Base-by-base conservation (phyloP, 2,888 invertebrate genomes). In the Keiferia lycopersicella region DNA sequence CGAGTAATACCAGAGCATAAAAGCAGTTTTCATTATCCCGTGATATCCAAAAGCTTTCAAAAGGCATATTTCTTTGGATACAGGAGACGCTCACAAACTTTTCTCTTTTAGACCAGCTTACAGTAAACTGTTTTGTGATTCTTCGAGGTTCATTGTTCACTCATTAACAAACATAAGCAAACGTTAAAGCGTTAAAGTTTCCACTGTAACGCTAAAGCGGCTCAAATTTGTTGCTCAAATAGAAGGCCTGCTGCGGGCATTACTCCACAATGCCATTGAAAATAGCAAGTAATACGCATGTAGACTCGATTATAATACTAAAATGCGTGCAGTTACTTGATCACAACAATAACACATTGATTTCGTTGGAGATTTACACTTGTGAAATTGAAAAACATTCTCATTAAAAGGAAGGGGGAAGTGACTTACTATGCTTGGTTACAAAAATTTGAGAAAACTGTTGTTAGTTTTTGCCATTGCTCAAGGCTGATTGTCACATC, bases 101-200 rank as follows among this genome's bases (percentile, higher is more conserved):
- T 53, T 53, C 22, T n/a, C 26, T 53, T 53, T 53, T 53, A 53
- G 53, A 12, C 53, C 26, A 8, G 53, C 53, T 53, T 53, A 53
- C 30, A 53, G 51, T 20, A 39, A 58, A 39, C 58, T 58, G 39
- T 58, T 34, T 57, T 39, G 34, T 34, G 18, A 20, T 58, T 58
- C 39, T 58, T 12, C 39, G 11, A 41, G n/a, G 41, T 20, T 59
- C 59, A 59, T 59, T 59, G 59, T 59, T 59, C 59, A 59, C 41
- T 59, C 59, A 59, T 59, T 39, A 59, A 59, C 59, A 22, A 22
- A 53, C 30, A 53, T 53, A 53, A 53, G 53, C 53, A 53, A 50
- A 59, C 41, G 22, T 59, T 59, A 59, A 59, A 57, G 34, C 59
- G 39, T 41, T 53, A 38, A 18, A 59, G 39, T 59, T 59, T 59